phyloP scores from a whole-genome alignment of 2,113 vertebrate genomes.

The Puntigrus tetrazona region DNA sequence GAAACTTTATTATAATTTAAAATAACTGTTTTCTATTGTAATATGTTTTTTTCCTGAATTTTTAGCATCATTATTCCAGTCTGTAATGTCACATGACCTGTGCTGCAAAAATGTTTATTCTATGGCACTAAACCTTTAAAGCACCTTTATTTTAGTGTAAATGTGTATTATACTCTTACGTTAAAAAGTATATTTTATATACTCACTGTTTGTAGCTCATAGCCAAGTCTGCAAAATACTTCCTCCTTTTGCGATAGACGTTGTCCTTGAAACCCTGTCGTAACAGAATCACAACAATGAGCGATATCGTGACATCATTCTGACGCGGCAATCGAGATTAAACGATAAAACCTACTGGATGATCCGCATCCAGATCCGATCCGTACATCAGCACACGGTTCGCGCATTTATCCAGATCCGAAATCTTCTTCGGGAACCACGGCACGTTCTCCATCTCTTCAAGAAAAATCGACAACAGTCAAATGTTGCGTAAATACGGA shows the following conservation, averaged over 20 bases:
- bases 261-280: conserved; percentile 97
- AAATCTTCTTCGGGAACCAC: conserved; percentile 97
- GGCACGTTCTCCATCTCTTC: conserved; percentile 86
- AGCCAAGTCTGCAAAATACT: conserved; percentile 96
- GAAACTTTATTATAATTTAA: too few species aligned
- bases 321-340: not conserved
- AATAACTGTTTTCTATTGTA: too few species aligned
- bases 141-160: too few species aligned
- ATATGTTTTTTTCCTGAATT: too few species aligned
- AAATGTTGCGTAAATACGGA: too few species aligned
- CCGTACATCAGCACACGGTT: conserved; percentile 97
- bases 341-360: conserved; percentile 76
- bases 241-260: conserved; percentile 92
- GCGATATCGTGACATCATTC: not conserved
- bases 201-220: conserved; percentile 93
- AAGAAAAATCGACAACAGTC: conserved; percentile 44
- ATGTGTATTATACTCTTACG: too few species aligned
- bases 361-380: conserved; percentile 92
- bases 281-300: not conserved
- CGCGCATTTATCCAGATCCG: conserved; percentile 94
- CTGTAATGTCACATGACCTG: too few species aligned
- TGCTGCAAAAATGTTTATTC: too few species aligned
- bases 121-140: too few species aligned
- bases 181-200: not conserved
- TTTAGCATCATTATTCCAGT: too few species aligned